These are phyloP conservation scores for Sitobion miscanthi DNA, from an alignment of 1,140 invertebrate genomes.

Conservation along the genomic window DNA sequence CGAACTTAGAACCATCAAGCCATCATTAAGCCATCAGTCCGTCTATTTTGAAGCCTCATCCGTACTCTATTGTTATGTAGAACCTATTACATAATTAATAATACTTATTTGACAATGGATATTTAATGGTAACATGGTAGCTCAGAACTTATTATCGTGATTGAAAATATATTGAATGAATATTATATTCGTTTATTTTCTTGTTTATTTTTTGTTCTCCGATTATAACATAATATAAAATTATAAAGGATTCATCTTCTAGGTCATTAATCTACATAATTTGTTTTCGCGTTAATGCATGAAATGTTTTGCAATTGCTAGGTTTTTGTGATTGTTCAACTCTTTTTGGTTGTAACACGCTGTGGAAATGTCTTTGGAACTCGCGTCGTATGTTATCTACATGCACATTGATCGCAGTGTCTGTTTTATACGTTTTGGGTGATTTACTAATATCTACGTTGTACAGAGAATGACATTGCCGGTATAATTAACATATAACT, in stretches of 20 bases:
- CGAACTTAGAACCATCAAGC: not conserved
- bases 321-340: too few species aligned
- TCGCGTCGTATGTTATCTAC: too few species aligned
- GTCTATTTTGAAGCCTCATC: not conserved
- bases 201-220: not conserved
- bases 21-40: not conserved
- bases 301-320: too few species aligned
- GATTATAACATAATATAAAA: not conserved
- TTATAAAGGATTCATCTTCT: not conserved
- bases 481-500: too few species aligned
- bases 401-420: too few species aligned
- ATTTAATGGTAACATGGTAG: not conserved
- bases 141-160: not conserved
- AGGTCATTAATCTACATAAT: slow-evolving; percentile 3
- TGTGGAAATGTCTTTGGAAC: too few species aligned
- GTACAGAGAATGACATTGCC: too few species aligned
- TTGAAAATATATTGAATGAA: not conserved
- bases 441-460: too few species aligned
- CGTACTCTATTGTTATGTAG: not conserved
- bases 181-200: not conserved
- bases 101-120: not conserved
- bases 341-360: too few species aligned
- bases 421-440: too few species aligned
- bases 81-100: not conserved
- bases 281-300: not conserved